Base-by-base conservation (phyloP, 2,888 invertebrate species). In the Cheilosia impressa region DNA sequence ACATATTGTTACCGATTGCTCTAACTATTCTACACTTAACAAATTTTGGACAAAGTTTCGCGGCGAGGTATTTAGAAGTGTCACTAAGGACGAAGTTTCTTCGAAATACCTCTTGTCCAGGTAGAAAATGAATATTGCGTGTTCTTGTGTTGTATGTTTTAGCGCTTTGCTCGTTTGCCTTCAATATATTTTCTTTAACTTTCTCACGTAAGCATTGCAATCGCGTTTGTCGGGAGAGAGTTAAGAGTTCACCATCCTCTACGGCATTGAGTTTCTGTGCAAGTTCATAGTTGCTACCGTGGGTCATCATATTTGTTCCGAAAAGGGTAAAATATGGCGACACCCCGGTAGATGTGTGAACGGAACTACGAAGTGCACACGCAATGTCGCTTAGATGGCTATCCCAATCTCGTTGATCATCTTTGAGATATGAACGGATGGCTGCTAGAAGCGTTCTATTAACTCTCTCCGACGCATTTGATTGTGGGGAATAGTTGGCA, bases 151-250 rank as follows among this genome's bases (percentile, higher is more conserved):
- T 65, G 13, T 65, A 52, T 4, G 9, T 65, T 19, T 10, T 22
- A 0, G 79, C 71, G 19, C 55, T 62, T 5, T 38, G 71, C n/a
- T 76, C 76, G n/a, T 66, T 76, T 2, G 76, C 75, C 4, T 53
- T 58, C 4, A 76, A 55, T 2, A 78, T 3, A 34, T 73, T 73
- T 2, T 66, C 13, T 15, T 72, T 66, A 0, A 77, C 55, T 10
- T 34, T 34, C 1, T 34, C 10, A 2, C 34, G 34, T 10, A 34
- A 0, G 34, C 34, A 34, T 3, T 52, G 43, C 13, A 68, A 17
- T 45, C 65, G 19, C 6, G 10, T 24, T 7, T 22, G 34, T 10
- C 55, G 13, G 27, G 68, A 19, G 10, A 68, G 68, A 2, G 27
- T 68, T 9, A 47, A 47, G 2, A 69, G 31, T 27, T 69, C 69